Percentiles rank a stretch among this genome's conserved stretches.
These are phyloP conservation scores for Odontamblyopus lacepedii DNA, from an alignment of 2,797 vertebrate species.

Conservation along the genomic window DNA sequence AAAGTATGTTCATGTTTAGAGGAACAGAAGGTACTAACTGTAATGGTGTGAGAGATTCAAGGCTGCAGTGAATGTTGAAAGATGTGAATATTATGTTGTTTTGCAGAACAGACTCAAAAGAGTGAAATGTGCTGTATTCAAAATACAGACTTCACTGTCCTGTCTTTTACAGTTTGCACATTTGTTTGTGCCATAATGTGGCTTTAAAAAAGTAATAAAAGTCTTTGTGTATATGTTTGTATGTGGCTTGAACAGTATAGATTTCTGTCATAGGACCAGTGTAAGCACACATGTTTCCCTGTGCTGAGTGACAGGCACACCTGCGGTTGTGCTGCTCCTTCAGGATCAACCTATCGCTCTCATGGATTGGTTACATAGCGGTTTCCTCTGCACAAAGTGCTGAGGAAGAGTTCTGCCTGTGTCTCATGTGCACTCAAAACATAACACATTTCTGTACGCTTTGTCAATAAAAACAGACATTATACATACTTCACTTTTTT, in stretches of 20 bases:
- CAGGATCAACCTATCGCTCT: constrained; percentile 57
- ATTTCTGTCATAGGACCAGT: constrained; percentile 18
- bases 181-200: constrained; percentile 49
- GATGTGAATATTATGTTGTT: constrained; percentile 26
- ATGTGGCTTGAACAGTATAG: background rate
- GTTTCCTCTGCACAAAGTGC: constrained; percentile 38
- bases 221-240: background rate
- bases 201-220: constrained; percentile 14
- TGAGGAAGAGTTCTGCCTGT: constrained; percentile 23
- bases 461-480: constrained; percentile 62
- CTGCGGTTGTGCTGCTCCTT: constrained; percentile 68
- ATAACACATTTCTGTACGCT: constrained; percentile 54
- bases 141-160: constrained; percentile 48
- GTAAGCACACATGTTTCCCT: constrained; percentile 63
- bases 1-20: constrained; percentile 27
- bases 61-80: constrained; percentile 43
- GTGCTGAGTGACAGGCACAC: constrained; percentile 72
- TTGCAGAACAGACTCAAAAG: constrained; percentile 26
- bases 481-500: constrained; percentile 18
- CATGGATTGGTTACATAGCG: constrained; percentile 56
- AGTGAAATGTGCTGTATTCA: constrained; percentile 42
- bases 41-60: constrained; percentile 21
- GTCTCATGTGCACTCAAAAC: constrained; percentile 33
- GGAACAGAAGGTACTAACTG: constrained; percentile 23
- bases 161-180: constrained; percentile 66